Evolutionary conservation across 2,797 vertebrate genomes (phyloP), one percentile per base, ranked within the genome.

Genomic region (Anas bahamensis): DNA sequence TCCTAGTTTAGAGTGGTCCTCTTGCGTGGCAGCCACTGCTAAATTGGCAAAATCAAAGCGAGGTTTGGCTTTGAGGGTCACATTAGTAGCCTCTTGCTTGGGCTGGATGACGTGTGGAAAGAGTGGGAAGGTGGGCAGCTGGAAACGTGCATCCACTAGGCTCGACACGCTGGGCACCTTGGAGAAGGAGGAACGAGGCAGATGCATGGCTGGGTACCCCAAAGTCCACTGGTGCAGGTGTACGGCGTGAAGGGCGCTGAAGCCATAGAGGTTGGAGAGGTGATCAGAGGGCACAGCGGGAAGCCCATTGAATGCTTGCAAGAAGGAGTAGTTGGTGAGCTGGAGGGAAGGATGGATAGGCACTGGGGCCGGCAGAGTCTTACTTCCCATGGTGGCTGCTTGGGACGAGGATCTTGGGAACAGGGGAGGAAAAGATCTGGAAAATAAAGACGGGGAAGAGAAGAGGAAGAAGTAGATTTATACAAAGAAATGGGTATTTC

Each of bases 21-120:
- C 99, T 93, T 99, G 99, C 2, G 99, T 99, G 71, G 99, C 99
- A 1, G 99, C 99, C 59, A 99, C 97, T 1, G 99, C 99, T 93
- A 99, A 97, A 95, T 99, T 99, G 94, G 99, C 99, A 96, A 99
- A 99, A 97, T 99, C 99, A 88, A 99, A 99, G 44, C 99, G 98
- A 2, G 99, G 99, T 90, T 99, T 99, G 95, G 97, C 98, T 97
- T 99, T 99, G 87, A 98, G 98, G 15, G 82, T 96, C 10, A 95
- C 73, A 31, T 94, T 96, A 14, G 97, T 65, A 6, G 97, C 92
- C 72, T 98, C 98, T 2, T 98, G 98, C 95, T 98, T 99, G 42
- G 98, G 98, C 69, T 99, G 99, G 93, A 99, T 95, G 39, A 99
- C 98, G 17, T 99, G 99, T 10, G 99, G 99, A 94, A 99, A 99